A percentile compares a stretch with the other conserved stretches of the same genome.
phyloP scores from a whole-genome alignment of 2,888 invertebrate genomes.

The Osmoderma eremita region DNA sequence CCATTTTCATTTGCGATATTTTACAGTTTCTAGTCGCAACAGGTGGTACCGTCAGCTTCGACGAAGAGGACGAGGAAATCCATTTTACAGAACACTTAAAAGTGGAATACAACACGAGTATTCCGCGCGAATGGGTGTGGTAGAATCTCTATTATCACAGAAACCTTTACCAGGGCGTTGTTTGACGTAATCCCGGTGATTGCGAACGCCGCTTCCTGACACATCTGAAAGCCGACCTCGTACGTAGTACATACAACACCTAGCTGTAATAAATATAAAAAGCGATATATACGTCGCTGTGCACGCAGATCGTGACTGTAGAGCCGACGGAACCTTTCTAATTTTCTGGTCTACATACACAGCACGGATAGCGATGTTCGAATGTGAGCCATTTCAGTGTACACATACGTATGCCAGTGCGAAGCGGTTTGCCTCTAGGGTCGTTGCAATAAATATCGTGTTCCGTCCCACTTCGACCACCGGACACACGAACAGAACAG shows the following conservation, averaged over 20 bases:
- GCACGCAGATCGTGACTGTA: conserved; percentile 55
- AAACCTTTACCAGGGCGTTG: conserved; percentile 31
- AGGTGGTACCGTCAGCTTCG: not conserved
- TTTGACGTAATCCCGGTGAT: conserved; percentile 16
- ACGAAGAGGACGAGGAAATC: conserved; percentile 7
- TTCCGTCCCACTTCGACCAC: conserved; percentile 40
- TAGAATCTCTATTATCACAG: conserved; percentile 4
- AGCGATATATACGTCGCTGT: conserved; percentile 49
- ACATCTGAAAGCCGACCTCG: conserved; percentile 34
- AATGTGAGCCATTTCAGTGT: conserved; percentile 12
- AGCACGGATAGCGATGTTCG: not conserved
- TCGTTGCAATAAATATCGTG: conserved; percentile 28
- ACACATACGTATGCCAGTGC: conserved; percentile 22
- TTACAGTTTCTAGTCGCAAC: conserved; percentile 8
- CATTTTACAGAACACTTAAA: not conserved
- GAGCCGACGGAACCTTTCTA: conserved; percentile 57
- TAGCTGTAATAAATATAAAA: conserved; percentile 37
- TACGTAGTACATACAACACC: conserved; percentile 1
- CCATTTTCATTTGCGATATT: not conserved
- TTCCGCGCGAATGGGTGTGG: conserved; percentile 24
- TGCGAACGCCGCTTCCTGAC: conserved; percentile 13
- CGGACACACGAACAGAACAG: conserved; percentile 6
- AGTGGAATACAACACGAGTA: not conserved
- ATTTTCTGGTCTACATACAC: conserved; percentile 53
- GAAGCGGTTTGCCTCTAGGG: conserved; percentile 26